Evolutionary conservation across 92 coral and sea anemone species (phyloP).

Genomic region (Zoanthus gigantus): DNA sequence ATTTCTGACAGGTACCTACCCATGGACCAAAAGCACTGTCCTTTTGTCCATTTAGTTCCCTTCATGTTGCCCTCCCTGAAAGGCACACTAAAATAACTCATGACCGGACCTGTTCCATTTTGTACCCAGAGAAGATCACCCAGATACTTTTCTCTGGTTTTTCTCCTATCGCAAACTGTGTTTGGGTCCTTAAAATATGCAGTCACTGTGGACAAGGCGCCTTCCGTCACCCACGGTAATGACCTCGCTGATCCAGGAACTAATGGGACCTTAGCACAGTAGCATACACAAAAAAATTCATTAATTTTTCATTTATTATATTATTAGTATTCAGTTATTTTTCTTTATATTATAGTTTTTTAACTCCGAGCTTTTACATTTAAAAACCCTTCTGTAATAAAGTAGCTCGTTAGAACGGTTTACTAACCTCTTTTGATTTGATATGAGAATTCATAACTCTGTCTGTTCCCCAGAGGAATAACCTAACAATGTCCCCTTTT

Average conservation of each 20-base stretch:
- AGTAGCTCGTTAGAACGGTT: too few species aligned
- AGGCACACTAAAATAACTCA: slow-evolving; percentile 74
- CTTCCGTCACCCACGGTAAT: slow-evolving; percentile 77
- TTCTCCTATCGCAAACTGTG: slow-evolving; percentile 60
- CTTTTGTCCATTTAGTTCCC: slow-evolving; percentile 81
- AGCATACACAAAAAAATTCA: neutral
- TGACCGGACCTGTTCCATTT: slow-evolving; percentile 62
- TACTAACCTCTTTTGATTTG: too few species aligned
- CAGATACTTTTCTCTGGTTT: slow-evolving; percentile 50
- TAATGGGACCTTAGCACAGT: slow-evolving; percentile 59
- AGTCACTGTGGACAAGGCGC: slow-evolving; percentile 76
- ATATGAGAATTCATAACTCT: too few species aligned
- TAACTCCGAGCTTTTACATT: too few species aligned
- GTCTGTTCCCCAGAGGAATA: too few species aligned
- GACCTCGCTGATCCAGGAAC: slow-evolving; percentile 39
- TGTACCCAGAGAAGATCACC: slow-evolving; percentile 85
- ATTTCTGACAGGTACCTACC: slow-evolving; percentile 60
- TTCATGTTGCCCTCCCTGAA: slow-evolving; percentile 64
- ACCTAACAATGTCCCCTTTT: too few species aligned
- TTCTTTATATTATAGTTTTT: too few species aligned
- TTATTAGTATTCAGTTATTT: too few species aligned
- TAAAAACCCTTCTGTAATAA: too few species aligned
- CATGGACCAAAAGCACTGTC: slow-evolving; percentile 91
- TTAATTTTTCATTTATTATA: too few species aligned
- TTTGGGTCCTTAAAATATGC: slow-evolving; percentile 90